Percentiles rank a stretch among this genome's conserved stretches.
Conservation (phyloP, 2,888 invertebrate species). For the Apocheima hispidaria region DNA sequence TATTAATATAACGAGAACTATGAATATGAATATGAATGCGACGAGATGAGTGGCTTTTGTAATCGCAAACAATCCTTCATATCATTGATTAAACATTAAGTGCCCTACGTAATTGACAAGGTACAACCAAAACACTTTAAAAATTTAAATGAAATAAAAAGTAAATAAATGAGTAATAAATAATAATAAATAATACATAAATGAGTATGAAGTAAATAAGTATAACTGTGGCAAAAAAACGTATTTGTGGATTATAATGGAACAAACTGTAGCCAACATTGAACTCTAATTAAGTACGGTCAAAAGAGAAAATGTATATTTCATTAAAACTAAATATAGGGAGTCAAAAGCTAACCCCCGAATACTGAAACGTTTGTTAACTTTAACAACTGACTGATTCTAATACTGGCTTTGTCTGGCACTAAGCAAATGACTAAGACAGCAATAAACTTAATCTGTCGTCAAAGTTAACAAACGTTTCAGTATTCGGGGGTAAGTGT, state of each 20-base stretch:
- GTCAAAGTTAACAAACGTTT: too few relatives aligned
- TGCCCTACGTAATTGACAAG: background rate
- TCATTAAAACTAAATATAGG: background rate
- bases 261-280: too few relatives aligned
- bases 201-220: too few relatives aligned
- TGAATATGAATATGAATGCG: background rate
- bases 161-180: background rate
- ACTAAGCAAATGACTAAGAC: too few relatives aligned
- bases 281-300: background rate
- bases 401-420: too few relatives aligned
- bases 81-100: conserved; percentile 2
- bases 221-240: too few relatives aligned
- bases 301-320: background rate
- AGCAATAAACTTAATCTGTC: too few relatives aligned
- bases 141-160: background rate
- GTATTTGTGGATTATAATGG: too few relatives aligned
- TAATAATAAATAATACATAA: background rate
- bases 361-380: too few relatives aligned
- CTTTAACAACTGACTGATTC: too few relatives aligned
- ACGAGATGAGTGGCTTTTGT: conserved; percentile 5
- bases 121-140: background rate
- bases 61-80: background rate
- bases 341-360: background rate
- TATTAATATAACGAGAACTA: too few relatives aligned
- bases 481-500: too few relatives aligned